Percentiles rank a stretch among this genome's conserved stretches.
These are phyloP conservation scores for Melipona beecheii DNA, from an alignment of 2,888 invertebrate species.

Conservation along the genomic window DNA sequence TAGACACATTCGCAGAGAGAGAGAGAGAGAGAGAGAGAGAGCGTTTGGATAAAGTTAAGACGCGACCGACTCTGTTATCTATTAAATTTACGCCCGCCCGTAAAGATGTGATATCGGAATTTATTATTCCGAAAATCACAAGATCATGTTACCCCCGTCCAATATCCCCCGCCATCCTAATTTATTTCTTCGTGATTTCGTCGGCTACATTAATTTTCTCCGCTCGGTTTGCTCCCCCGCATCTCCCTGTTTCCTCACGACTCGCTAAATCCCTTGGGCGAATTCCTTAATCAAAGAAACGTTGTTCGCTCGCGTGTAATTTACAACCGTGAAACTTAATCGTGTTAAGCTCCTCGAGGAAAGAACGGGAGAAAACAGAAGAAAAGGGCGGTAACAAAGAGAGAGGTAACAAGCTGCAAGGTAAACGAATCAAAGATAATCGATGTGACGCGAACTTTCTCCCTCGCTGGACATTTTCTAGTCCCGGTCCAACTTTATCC, in stretches of 20 bases:
- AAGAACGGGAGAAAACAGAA: neutral
- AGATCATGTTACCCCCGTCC: conserved; percentile 47
- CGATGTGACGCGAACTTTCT: neutral
- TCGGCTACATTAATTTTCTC: conserved; percentile 57
- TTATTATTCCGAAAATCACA: conserved; percentile 66
- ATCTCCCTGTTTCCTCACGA: conserved; percentile 44
- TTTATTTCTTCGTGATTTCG: conserved; percentile 63
- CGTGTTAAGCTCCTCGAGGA: conserved; percentile 1
- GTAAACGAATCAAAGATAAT: conserved; percentile 35
- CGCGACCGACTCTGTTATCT: conserved; percentile 34
- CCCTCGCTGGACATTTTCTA: neutral
- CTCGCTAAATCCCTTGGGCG: conserved; percentile 42
- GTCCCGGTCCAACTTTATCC: neutral
- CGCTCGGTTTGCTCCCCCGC: conserved; percentile 22
- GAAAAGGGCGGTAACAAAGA: neutral
- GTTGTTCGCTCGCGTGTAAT: conserved; percentile 54
- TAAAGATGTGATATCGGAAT: conserved; percentile 69
- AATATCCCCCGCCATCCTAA: conserved; percentile 55
- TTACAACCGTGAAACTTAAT: conserved; percentile 52
- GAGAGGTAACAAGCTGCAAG: too few species aligned
- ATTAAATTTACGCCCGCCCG: conserved; percentile 60
- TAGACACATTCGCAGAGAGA: conserved; percentile 32
- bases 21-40: too few species aligned
- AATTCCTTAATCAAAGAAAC: conserved; percentile 56
- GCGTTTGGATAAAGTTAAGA: too few species aligned